Conservation (phyloP, 2,797 vertebrate genomes). For the Helicolenus hilgendorfi region DNA sequence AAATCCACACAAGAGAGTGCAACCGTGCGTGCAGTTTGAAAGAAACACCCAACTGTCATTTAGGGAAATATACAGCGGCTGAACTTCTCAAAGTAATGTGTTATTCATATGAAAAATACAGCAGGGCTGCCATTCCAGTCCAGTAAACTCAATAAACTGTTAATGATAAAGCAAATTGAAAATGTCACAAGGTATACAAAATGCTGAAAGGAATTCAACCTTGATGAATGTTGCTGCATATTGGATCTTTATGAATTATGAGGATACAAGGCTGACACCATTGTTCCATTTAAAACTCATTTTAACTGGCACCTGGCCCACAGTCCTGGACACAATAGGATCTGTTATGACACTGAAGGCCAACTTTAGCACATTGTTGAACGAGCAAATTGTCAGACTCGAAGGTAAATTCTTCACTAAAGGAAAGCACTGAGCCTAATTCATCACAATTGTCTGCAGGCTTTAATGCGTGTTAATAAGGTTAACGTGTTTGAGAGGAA, state of each 20-base stretch:
- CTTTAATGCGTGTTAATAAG: conserved; percentile 39
- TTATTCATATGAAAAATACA: conserved; percentile 60
- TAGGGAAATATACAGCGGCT: conserved; percentile 42
- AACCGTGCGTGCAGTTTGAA: conserved; percentile 28
- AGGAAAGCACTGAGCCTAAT: conserved; percentile 22
- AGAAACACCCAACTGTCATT: conserved; percentile 59
- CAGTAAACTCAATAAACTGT: conserved; percentile 78
- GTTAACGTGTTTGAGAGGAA: not conserved
- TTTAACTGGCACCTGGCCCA: conserved; percentile 56
- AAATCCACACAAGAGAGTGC: not conserved
- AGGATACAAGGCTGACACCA: conserved; percentile 47
- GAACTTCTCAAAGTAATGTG: conserved; percentile 42
- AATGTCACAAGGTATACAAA: conserved; percentile 77
- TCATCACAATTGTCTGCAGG: conserved; percentile 20
- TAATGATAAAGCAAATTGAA: conserved; percentile 82
- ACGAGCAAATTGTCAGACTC: conserved; percentile 12
- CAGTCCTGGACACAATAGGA: conserved; percentile 38
- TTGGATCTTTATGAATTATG: conserved; percentile 75
- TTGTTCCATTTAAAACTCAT: conserved; percentile 73
- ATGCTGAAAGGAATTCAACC: conserved; percentile 57
- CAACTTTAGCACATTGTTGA: conserved; percentile 30
- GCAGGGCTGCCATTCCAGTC: conserved; percentile 61
- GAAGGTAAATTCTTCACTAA: not conserved
- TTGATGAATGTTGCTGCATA: conserved; percentile 67
- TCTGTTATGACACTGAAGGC: conserved; percentile 27